These are phyloP conservation scores for Folsomia candida DNA, from an alignment of 2,888 invertebrate genomes.

Conservation along the genomic window DNA sequence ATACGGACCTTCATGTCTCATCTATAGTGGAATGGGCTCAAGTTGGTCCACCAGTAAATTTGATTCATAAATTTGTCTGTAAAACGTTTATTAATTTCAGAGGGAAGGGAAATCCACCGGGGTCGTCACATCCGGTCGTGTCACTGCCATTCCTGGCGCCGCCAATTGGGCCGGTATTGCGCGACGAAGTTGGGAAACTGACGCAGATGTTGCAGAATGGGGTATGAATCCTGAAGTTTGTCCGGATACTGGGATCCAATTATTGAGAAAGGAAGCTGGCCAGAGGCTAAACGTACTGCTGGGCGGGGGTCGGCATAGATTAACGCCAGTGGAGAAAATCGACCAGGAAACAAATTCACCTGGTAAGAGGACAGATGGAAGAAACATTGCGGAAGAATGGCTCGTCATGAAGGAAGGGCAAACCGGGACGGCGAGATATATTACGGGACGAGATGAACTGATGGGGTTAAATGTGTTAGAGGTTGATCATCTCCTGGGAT, in stretches of 20 bases:
- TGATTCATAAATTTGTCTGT: too few relatives aligned
- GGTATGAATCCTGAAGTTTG: constrained; percentile 56
- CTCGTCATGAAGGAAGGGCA: constrained; percentile 50
- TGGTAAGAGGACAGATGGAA: constrained; percentile 62
- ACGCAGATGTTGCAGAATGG: constrained; percentile 60
- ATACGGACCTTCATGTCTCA: constrained; percentile 21
- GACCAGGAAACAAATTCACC: constrained; percentile 46
- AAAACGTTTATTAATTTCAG: too few relatives aligned
- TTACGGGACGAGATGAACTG: constrained; percentile 61
- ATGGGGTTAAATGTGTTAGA: constrained; percentile 56
- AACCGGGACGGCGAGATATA: constrained; percentile 55
- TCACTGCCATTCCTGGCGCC: constrained; percentile 46
- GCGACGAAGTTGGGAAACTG: constrained; percentile 75
- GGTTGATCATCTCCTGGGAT: constrained; percentile 66
- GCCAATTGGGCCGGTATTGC: constrained; percentile 55
- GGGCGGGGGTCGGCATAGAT: constrained; percentile 45
- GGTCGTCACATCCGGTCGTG: constrained; percentile 42
- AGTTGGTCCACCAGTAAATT: constrained; percentile 12
- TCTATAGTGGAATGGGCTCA: constrained; percentile 45
- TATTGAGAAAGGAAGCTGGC: constrained; percentile 75
- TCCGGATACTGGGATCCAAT: constrained; percentile 79
- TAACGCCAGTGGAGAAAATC: constrained; percentile 49
- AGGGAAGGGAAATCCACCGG: constrained; percentile 61
- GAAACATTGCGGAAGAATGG: constrained; percentile 69
- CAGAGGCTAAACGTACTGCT: constrained; percentile 65